Percentiles rank a stretch among this genome's conserved stretches.
phyloP scores from a whole-genome alignment of 2,113 vertebrate genomes.

The Syngnathoides biaculeatus region DNA sequence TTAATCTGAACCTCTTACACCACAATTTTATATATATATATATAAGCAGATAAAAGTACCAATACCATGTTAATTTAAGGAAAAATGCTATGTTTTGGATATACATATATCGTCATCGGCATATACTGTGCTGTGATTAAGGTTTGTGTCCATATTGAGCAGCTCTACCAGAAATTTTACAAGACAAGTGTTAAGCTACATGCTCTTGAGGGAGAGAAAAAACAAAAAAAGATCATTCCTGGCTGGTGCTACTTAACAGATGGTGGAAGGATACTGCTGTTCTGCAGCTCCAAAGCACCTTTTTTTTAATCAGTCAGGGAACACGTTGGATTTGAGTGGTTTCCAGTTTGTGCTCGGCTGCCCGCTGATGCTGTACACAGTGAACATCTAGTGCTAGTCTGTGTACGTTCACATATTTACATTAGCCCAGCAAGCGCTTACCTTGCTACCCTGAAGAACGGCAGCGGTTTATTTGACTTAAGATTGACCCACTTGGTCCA shows the following conservation, averaged over 20 bases:
- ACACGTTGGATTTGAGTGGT: slow-evolving; percentile 34
- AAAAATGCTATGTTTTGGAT: too few species aligned
- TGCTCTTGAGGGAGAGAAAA: too few species aligned
- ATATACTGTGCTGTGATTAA: too few species aligned
- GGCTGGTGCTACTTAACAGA: slow-evolving; percentile 41
- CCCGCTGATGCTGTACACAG: slow-evolving; percentile 28
- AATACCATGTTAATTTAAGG: too few species aligned
- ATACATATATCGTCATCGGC: too few species aligned
- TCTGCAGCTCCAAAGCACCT: slow-evolving; percentile 42
- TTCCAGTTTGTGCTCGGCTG: slow-evolving; percentile 45
- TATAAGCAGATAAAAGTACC: too few species aligned
- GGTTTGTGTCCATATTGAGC: too few species aligned
- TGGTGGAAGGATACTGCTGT: slow-evolving; percentile 61
- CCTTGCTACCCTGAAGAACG: background rate
- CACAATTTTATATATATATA: too few species aligned
- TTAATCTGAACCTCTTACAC: too few species aligned
- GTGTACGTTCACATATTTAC: background rate
- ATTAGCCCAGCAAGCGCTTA: background rate
- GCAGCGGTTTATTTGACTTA: background rate
- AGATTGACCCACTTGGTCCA: background rate
- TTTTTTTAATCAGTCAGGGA: slow-evolving; percentile 61
- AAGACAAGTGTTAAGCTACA: too few species aligned
- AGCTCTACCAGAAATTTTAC: too few species aligned
- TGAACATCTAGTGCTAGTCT: background rate
- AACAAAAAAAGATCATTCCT: slow-evolving; percentile 25